Evolutionary conservation across 2,888 invertebrate species (phyloP).

Genomic region (Empis livida): DNA sequence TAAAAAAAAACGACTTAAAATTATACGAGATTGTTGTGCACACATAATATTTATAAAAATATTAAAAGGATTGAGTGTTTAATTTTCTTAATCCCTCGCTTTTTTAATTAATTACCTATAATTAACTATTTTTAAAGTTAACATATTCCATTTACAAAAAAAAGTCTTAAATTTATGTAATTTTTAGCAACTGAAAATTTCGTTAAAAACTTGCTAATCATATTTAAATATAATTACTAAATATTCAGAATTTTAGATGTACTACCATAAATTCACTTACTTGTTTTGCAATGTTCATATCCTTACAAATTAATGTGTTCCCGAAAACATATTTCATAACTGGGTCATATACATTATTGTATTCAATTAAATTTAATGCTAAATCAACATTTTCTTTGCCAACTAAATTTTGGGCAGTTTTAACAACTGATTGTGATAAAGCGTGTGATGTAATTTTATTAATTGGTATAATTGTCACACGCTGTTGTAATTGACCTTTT

Average conservation of each 20-base stretch:
- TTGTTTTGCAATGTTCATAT: constrained; percentile 63
- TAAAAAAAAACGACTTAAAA: constrained; percentile 10
- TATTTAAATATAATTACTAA: too few relatives aligned
- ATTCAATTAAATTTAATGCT: constrained; percentile 68
- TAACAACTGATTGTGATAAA: constrained; percentile 47
- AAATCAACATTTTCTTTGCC: constrained; percentile 70
- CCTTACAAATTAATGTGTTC: constrained; percentile 65
- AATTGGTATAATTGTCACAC: constrained; percentile 82
- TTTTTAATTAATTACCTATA: too few relatives aligned
- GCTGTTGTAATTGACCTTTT: constrained; percentile 61
- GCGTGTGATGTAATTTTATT: constrained; percentile 63
- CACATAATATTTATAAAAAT: too few relatives aligned
- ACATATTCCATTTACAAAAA: too few relatives aligned
- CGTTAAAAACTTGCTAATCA: too few relatives aligned
- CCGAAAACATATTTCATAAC: constrained; percentile 90
- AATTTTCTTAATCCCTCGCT: too few relatives aligned
- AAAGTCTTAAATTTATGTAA: too few relatives aligned
- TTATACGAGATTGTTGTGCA: neutral
- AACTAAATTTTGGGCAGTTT: constrained; percentile 56
- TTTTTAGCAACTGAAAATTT: too few relatives aligned
- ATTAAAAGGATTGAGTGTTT: too few relatives aligned
- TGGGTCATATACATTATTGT: constrained; percentile 45
- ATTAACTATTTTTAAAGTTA: too few relatives aligned
- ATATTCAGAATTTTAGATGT: neutral
- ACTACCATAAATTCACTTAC: constrained; percentile 13